Base-by-base conservation (phyloP, 2,888 invertebrate genomes). In the Abscondita cerata region DNA sequence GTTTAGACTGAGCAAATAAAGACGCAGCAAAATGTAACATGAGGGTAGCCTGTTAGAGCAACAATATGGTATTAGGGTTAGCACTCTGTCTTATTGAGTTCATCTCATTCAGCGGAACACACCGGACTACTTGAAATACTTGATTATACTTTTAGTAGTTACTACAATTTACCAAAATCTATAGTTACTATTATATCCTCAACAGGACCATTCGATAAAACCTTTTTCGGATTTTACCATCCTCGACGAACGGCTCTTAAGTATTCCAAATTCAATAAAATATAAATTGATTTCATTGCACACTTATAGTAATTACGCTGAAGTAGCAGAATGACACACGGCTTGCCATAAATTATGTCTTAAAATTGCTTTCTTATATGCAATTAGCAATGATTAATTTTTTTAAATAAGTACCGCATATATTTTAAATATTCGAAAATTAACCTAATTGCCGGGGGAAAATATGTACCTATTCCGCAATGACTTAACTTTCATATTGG, bases 71-170 rank as follows among this genome's bases (percentile, higher is more conserved):
- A 71, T 69, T 68, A 68, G 69, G 69, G 69, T 72, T 72, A 76
- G 75, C 78, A 78, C 77, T 78, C 74, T 75, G 76, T 78, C 76
- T 77, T 77, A 78, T 78, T 78, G 76, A 74, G 72, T 72, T 72
- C 75, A 75, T 75, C 74, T 74, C 75, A 73, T 72, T 73, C 69
- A 68, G 70, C 74, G 72, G 72, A 74, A 73, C 73, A 71, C 72
- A 66, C 66, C 70, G 72, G 72, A 71, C 73, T 71, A 71, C 73
- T 73, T 67, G 69, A 71, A 54, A 50, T 56, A 12, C 40, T 52
- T 48, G 53, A 46, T 57, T 57, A 33, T 41, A 48, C 57, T 58
- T 16, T 57, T 57, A 34, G 48, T 20, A 47, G 41, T 50, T 52
- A 18, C 40, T 62, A 48, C 62, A 57, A 52, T 52, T 53, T 53